phyloP scores from a whole-genome alignment of 2,888 invertebrate genomes.

The Perizoma affinitatum region DNA sequence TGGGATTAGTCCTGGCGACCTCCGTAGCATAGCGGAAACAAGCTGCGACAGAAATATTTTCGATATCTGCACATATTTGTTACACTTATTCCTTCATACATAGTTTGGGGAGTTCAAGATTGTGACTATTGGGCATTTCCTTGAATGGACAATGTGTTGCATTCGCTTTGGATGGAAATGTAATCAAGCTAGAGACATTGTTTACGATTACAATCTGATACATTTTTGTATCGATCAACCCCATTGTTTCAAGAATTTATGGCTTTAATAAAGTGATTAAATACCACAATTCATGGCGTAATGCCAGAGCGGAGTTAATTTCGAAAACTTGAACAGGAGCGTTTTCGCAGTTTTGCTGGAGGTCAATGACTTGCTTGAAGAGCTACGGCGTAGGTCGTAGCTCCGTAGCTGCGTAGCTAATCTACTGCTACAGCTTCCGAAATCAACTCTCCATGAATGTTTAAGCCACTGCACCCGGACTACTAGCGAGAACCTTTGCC shows the following conservation, averaged over 20 bases:
- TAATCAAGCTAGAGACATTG: conserved; percentile 55
- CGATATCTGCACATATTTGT: too few species aligned
- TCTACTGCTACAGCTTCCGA: conserved; percentile 3
- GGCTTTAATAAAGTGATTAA: conserved; percentile 76
- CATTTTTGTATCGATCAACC: conserved; percentile 69
- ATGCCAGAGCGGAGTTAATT: conserved; percentile 66
- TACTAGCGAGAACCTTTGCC: too few species aligned
- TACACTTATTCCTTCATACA: too few species aligned
- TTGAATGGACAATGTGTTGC: conserved; percentile 7
- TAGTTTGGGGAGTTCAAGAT: too few species aligned
- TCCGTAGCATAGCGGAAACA: too few species aligned
- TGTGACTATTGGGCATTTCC: too few species aligned
- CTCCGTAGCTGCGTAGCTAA: conserved; percentile 23
- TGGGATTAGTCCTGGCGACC: too few species aligned
- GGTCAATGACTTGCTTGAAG: conserved; percentile 49
- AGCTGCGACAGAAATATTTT: too few species aligned
- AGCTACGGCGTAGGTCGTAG: conserved; percentile 34
- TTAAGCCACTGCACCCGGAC: too few species aligned
- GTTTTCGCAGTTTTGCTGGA: conserved; percentile 52
- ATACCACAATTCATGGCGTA: conserved; percentile 60
- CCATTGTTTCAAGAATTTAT: conserved; percentile 70
- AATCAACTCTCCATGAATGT: not conserved
- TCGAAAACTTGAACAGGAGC: conserved; percentile 58
- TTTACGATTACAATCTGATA: conserved; percentile 63
- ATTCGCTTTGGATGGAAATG: conserved; percentile 11